Conservation (phyloP, 1,140 invertebrate species). For the Trigoniulus corallinus region DNA sequence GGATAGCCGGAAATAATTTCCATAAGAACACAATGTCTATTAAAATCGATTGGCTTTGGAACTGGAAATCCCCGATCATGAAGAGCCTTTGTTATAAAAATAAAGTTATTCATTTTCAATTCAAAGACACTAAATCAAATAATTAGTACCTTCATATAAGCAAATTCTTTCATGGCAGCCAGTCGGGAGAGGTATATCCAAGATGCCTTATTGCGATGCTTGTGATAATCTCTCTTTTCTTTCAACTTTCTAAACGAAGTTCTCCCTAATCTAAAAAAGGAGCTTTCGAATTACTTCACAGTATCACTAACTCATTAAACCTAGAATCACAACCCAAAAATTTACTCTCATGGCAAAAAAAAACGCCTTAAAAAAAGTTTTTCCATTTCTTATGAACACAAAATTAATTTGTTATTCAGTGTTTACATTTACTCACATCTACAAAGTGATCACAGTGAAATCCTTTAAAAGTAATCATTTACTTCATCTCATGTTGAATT, state of each 20-base stretch:
- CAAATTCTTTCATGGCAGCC: constrained; percentile 94
- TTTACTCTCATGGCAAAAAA: no score
- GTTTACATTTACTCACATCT: no score
- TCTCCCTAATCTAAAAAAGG: constrained; percentile 54
- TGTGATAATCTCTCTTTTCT: constrained; percentile 92
- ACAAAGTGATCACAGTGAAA: no score
- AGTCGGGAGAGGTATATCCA: constrained; percentile 97
- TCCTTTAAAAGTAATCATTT: no score
- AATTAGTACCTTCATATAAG: constrained; percentile 66
- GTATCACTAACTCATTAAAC: no score
- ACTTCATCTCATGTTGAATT: no score
- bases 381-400: no score
- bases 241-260: constrained; percentile 95
- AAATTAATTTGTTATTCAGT: no score
- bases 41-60: constrained; percentile 85
- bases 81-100: constrained; percentile 37
- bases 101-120: not conserved
- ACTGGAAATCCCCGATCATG: constrained; percentile 82
- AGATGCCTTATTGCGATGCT: constrained; percentile 67
- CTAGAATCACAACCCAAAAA: no score
- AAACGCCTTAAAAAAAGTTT: no score
- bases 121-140: not conserved
- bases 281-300: no score
- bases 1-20: constrained; percentile 54
- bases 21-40: constrained; percentile 95